Base-by-base conservation (phyloP, 2,797 vertebrate species). In the Gephyroberyx darwinii region DNA sequence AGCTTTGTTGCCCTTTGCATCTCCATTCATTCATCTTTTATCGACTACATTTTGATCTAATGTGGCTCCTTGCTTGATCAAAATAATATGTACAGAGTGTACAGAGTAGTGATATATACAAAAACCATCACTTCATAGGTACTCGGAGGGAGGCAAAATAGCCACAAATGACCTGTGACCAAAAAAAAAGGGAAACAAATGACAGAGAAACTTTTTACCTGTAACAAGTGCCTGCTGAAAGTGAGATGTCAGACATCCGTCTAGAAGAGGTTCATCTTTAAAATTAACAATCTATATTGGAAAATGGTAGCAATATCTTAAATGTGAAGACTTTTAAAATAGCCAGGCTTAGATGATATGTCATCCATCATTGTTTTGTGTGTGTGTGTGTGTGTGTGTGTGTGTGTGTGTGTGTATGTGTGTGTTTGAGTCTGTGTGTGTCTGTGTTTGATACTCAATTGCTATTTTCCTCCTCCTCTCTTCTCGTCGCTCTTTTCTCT, bases 351-450 rank as follows among this genome's bases (percentile, higher is more conserved):
- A 65, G 5, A 13, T 68, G 65, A 75, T 48, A 55, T 50, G 56
- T 81, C 77, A 86, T 86, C 78, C 67, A 80, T 88, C 77, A 81
- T 60, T 76, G 60, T 82, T 84, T 31, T 35, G 39, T 30, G 59
- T 47, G 59, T 26, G 16, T 55, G 41, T 58, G 52, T 55, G 54
- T 20, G 13, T 69, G 55, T 65, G 55, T 43, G 19, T 69, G n/a
- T 43, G 62, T 60, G 47, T 53, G 35, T 64, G 47, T 59, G 39
- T 48, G 16, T 63, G 13, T 68, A 52, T 65, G 58, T 43, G 19
- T 69, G n/a, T 43, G 62, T 60, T 41, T 53, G 35, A 61, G 47
- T 59, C 30, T 48, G 16, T 63, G 35, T 58, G 16, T 71, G 26
- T 51, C 10, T 65, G 9, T 53, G 67, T 67, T 56, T 84, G 64